phyloP scores from a whole-genome alignment of 2,888 invertebrate genomes.

The Smittia aterrima region DNA sequence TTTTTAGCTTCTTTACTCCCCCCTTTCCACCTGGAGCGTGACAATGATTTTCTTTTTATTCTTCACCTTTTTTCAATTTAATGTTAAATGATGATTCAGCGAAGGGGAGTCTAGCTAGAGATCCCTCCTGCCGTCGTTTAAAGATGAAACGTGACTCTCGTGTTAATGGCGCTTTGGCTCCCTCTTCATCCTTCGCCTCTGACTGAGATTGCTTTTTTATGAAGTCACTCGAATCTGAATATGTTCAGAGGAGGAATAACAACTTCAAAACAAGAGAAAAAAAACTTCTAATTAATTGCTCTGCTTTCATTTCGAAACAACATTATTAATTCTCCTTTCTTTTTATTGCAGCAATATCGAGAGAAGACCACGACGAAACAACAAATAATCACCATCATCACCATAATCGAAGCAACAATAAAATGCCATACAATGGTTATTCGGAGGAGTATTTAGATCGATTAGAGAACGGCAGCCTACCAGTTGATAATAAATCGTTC shows the following conservation, averaged over 20 bases:
- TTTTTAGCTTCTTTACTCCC: not conserved
- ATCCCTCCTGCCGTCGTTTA: conserved; percentile 10
- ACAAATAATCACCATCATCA: conserved; percentile 57
- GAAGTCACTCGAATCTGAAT: conserved; percentile 17
- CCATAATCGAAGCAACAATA: conserved; percentile 63
- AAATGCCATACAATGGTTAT: conserved; percentile 89
- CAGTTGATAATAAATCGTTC: conserved; percentile 72
- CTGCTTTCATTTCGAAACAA: not conserved
- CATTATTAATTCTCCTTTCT: not conserved
- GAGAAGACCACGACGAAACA: conserved; percentile 81
- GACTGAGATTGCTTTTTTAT: conserved; percentile 7
- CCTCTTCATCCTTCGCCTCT: not conserved
- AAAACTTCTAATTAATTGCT: not conserved
- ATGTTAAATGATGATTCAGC: conserved; percentile 15
- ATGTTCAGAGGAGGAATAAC: not conserved
- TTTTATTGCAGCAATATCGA: conserved; percentile 77
- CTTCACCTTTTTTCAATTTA: conserved; percentile 26
- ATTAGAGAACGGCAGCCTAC: conserved; percentile 91
- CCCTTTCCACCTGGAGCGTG: not conserved
- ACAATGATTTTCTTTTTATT: conserved; percentile 19
- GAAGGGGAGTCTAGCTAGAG: not conserved
- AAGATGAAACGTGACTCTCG: conserved; percentile 16
- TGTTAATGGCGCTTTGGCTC: conserved; percentile 4
- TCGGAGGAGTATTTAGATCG: conserved; percentile 92
- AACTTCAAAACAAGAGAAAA: not conserved